Base-by-base conservation (phyloP, 92 coral and sea anemone genomes). In the Bergia puertoricense region DNA sequence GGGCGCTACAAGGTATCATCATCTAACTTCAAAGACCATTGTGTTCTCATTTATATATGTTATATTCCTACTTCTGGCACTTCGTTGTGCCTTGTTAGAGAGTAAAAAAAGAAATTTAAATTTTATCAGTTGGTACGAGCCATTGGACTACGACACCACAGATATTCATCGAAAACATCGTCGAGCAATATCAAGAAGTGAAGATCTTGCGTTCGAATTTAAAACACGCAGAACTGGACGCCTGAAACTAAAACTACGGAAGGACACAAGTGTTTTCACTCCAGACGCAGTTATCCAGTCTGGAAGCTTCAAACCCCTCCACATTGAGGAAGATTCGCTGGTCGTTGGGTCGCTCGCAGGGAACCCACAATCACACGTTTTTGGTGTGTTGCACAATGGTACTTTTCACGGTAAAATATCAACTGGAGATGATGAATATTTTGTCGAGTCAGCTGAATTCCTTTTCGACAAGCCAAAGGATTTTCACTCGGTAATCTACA, bases 401-500 rank as follows among this genome's bases (percentile, higher is more conserved):
- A 80, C 74, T 45, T 94, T 96, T 88, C 95, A 93, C 5, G 98
- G 98, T 23, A 96, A 96, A 89, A 96, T 96, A 68, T 89, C 85
- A 62, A 85, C 94, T 30, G 91, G 90, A 71, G 82, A 79, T 38
- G 94, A 88, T 6, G 91, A 86, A 71, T 96, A 85, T 71, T 96
- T 93, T 73, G 93, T 96, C 65, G 98, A 96, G 23, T 94, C 96
- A 8, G 92, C 98, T 46, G 91, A 92, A 50, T 90, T 91, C 82
- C 93, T 94, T 85, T 80, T 96, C 82, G 85, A 94, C 8, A 85
- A 90, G 22, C 94, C 94, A 74, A 72, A 76, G 22, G 91, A 89
- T 66, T 96, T 96, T 81, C 98, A 93, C 74, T 96, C 98, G 2
- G 97, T 96, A 15, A 96, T 96, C 41, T 96, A 96, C 91, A 91